Base-by-base conservation (phyloP, 2,888 invertebrate species). In the Drosophila melanosoma region DNA sequence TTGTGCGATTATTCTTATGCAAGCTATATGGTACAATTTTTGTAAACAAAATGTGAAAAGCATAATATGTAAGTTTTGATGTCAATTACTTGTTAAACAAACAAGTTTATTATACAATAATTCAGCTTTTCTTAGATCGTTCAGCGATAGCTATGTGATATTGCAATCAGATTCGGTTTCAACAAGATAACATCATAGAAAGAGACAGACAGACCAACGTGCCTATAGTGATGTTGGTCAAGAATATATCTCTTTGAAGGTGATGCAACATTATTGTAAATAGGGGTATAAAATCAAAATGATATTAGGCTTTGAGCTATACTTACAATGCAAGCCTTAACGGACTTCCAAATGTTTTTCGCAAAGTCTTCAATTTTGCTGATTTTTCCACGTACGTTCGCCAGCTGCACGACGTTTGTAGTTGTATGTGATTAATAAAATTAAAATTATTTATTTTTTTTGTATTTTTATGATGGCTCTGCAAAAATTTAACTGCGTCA, bases 241-340 rank as follows among this genome's bases (percentile, higher is more conserved):
- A 20, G 7, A 20, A 45, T 20, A 45, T 42, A 42, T 12, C 42
- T n/a, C 5, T 6, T 12, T 42, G 3, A 42, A 20, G 11, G 42
- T 6, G 20, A 1, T 42, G 3, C 20, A 42, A 42, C 11, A 20
- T 42, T 42, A n/a, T 11, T 5, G 40, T 20, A n/a, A 20, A 42
- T n/a, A 42, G 1, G 40, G 5, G 11, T 5, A 40, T 40, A n/a
- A n/a, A 2, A 6, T n/a, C 38, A n/a, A 38, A 4, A 1, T 42
- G 3, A 45, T 12, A 45, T 45, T 20, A 7, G 0, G 7, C 4
- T 23, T 23, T 8, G 8, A 23, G 23, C 11, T 48, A 52, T 52
- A 93, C 93, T 93, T 89, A 93, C 93, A 92, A 93, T 90, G 93
- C 93, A 93, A 93, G 93, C 93, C 93, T 93, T 93, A 90, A 93